Conservation (phyloP, 2,888 invertebrate species). For the Lasioglossum morio region DNA sequence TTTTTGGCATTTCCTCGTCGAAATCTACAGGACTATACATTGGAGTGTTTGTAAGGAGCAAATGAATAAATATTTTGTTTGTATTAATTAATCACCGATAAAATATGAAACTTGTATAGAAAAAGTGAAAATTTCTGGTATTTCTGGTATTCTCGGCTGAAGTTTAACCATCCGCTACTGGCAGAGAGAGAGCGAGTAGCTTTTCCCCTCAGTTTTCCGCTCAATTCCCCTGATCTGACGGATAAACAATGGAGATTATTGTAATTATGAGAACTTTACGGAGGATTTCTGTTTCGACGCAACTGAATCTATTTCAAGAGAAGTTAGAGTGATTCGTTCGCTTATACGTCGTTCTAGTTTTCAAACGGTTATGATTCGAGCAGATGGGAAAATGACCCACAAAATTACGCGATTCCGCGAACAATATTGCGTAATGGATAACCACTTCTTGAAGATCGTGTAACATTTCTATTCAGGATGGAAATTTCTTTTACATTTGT, state of each 20-base stretch:
- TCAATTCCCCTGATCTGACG: too few relatives aligned
- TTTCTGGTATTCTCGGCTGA: too few relatives aligned
- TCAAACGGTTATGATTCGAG: slow-evolving; percentile 4
- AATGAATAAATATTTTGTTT: too few relatives aligned
- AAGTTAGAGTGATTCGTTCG: not conserved
- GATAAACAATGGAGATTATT: not conserved
- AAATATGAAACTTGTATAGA: too few relatives aligned
- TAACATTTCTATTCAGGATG: not conserved
- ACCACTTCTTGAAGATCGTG: not conserved
- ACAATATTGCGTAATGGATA: not conserved
- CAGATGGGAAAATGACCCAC: slow-evolving; percentile 3
- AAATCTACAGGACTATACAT: too few relatives aligned
- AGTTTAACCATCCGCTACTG: too few relatives aligned
- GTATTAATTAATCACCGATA: too few relatives aligned
- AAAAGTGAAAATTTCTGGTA: too few relatives aligned
- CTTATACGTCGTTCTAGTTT: not conserved
- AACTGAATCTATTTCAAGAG: not conserved
- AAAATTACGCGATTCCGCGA: not conserved
- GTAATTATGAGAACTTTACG: not conserved
- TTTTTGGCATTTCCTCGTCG: too few relatives aligned
- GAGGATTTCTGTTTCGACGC: not conserved
- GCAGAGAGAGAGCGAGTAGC: too few relatives aligned
- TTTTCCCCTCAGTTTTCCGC: too few relatives aligned
- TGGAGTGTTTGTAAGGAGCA: too few relatives aligned
- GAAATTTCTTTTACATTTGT: not conserved